These are phyloP conservation scores for Pycnonotus jocosus DNA, from an alignment of 2,113 vertebrate genomes.

Conservation along the genomic window DNA sequence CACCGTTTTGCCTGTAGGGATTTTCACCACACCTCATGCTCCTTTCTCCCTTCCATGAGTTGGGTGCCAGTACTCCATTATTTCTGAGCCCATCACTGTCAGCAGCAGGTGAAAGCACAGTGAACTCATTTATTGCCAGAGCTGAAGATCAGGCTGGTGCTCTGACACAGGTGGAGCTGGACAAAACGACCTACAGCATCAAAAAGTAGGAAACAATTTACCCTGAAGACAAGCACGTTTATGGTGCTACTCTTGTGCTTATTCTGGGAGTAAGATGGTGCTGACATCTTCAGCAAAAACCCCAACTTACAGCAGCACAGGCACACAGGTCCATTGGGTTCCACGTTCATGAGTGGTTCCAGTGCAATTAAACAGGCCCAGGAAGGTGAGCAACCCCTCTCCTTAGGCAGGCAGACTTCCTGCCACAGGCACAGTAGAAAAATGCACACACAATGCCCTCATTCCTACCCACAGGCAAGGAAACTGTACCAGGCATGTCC, in stretches of 20 bases:
- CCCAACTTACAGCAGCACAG: not conserved
- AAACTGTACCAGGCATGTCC: not conserved
- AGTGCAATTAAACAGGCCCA: not conserved
- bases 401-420: not conserved
- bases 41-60: not conserved
- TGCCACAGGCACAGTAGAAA: not conserved
- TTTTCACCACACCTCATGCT: not conserved
- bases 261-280: not conserved
- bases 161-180: not conserved
- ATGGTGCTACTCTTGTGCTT: not conserved
- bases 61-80: not conserved
- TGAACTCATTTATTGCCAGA: rapidly evolving
- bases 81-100: not conserved
- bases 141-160: not conserved
- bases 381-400: not conserved
- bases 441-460: not conserved
- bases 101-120: not conserved
- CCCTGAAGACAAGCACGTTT: not conserved
- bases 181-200: not conserved
- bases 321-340: rapidly evolving
- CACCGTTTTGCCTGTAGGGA: not conserved
- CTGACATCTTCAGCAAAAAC: not conserved
- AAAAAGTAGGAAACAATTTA: not conserved
- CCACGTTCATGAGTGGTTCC: rapidly evolving
- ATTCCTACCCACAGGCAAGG: not conserved